Percentiles rank a stretch among this genome's conserved stretches.
These are phyloP conservation scores for Dermolepida albohirtum DNA, from an alignment of 2,888 invertebrate species.

Conservation along the genomic window DNA sequence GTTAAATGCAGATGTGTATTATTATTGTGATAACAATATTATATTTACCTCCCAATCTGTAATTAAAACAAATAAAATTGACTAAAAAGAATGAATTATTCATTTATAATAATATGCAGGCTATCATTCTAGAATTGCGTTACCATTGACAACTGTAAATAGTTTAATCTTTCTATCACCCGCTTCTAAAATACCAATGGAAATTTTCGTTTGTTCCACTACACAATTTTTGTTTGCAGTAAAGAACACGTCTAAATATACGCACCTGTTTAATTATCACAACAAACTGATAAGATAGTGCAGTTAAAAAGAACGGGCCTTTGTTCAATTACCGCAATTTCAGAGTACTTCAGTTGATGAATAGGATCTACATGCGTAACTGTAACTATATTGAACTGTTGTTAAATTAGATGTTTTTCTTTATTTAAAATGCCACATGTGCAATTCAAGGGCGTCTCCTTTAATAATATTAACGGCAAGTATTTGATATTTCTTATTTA, in stretches of 20 bases:
- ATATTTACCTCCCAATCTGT: no score
- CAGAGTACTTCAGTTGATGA: neutral
- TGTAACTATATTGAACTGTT: neutral
- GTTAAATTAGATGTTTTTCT: neutral
- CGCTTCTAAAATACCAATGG: slow-evolving; percentile 4
- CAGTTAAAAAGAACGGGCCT: neutral
- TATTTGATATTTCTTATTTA: no score
- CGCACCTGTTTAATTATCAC: slow-evolving; percentile 5
- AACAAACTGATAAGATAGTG: slow-evolving; percentile 24
- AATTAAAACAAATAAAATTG: no score
- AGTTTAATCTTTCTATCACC: neutral
- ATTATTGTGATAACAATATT: no score
- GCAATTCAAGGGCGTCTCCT: neutral
- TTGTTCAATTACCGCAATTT: neutral
- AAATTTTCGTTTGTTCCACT: neutral
- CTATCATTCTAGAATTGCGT: no score
- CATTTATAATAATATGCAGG: no score
- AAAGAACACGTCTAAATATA: slow-evolving; percentile 2
- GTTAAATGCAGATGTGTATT: no score
- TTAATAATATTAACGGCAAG: neutral
- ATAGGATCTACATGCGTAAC: neutral
- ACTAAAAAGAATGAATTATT: no score
- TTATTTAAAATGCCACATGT: slow-evolving; percentile 15
- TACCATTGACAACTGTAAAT: neutral
- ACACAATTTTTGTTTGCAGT: neutral